phyloP scores from a whole-genome alignment of 2,113 vertebrate species.

The Bufo bufo region DNA sequence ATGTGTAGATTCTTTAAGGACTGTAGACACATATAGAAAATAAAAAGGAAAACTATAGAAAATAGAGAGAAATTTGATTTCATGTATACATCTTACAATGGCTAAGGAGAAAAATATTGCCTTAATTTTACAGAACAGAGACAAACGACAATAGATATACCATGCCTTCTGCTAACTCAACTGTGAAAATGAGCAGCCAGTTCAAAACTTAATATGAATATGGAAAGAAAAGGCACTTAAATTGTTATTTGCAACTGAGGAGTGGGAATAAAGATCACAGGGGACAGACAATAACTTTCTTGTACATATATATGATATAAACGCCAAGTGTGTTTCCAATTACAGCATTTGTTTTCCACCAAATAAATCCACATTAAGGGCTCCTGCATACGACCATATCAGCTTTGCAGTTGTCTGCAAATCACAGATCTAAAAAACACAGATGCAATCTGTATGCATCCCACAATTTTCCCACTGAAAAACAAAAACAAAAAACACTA shows the following conservation, averaged over 20 bases:
- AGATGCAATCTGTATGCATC: too few species aligned
- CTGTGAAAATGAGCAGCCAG: neutral
- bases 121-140: neutral
- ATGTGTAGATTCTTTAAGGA: neutral
- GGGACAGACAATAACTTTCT: neutral
- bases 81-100: neutral
- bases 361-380: neutral
- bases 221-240: slow-evolving; percentile 53
- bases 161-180: neutral
- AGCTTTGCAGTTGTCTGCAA: too few species aligned
- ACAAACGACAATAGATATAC: neutral
- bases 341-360: neutral
- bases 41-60: neutral
- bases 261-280: neutral
- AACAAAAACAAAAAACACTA: too few species aligned
- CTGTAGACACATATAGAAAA: neutral
- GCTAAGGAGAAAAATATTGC: neutral
- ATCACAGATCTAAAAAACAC: too few species aligned
- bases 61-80: neutral
- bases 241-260: slow-evolving; percentile 6
- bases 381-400: too few species aligned
- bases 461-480: too few species aligned
- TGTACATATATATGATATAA: neutral
- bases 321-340: neutral
- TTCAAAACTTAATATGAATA: neutral